Conservation (phyloP, 2,888 invertebrate genomes). For the Harpalus rubripes region DNA sequence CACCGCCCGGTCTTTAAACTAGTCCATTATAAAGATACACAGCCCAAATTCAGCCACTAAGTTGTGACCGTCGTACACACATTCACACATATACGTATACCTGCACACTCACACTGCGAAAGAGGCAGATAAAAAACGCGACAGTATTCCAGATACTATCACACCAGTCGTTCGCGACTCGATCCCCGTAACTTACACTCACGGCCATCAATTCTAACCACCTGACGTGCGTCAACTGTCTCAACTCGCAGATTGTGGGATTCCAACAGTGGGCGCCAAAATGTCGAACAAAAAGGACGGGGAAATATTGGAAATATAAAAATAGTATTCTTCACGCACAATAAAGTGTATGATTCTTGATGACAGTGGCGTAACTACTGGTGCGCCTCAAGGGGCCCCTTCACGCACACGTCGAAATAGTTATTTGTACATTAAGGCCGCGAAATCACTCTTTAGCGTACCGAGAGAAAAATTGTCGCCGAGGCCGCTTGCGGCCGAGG, state of each 20-base stretch:
- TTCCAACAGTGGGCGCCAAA: background rate
- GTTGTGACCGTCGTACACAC: background rate
- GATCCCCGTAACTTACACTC: conserved; percentile 12
- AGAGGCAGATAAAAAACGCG: background rate
- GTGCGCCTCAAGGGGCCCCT: too few species aligned
- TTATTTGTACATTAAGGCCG: too few species aligned
- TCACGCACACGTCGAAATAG: too few species aligned
- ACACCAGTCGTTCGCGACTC: conserved; percentile 11
- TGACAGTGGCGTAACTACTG: too few species aligned
- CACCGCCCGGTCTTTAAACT: background rate
- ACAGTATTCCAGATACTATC: conserved; percentile 13
- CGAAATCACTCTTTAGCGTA: too few species aligned
- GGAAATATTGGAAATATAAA: background rate
- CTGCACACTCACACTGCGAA: background rate
- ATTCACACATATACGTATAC: background rate
- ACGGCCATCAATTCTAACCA: conserved; percentile 4
- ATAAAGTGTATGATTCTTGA: too few species aligned
- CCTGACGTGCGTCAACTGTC: conserved; percentile 17
- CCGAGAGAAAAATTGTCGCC: too few species aligned
- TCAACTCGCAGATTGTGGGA: background rate
- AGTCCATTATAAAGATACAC: conserved; percentile 16
- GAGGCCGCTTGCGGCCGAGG: too few species aligned
- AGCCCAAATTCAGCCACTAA: conserved; percentile 9
- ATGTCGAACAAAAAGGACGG: background rate
- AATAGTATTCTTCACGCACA: too few species aligned